Evolutionary conservation across 1,140 invertebrate species (phyloP), one percentile per base, ranked within the genome.

Genomic region (Anastrepha obliqua): DNA sequence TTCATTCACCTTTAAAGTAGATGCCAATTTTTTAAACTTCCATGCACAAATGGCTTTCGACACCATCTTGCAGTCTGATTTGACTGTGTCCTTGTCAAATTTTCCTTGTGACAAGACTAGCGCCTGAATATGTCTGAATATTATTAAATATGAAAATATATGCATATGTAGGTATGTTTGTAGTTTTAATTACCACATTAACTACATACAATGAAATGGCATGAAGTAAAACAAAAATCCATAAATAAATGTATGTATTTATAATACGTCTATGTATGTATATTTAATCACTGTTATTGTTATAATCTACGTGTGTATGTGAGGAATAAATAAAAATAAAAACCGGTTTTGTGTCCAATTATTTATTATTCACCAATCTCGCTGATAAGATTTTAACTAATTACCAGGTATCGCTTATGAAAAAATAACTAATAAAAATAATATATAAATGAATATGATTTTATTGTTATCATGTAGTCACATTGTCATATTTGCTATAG

Each of bases 201-300:
- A 8, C 60, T 81, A 29, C 47, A 20, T 55, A 81, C n/a, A 20
- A 47, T 44, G 60, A 17, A 15, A 62, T 17, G n/a, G 60, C 29
- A 29, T 29, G 29, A 29, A 15, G 15, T 17, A 44, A 15, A 29
- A 44, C 39, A 58, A 47, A 58, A 2, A 1, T 81, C n/a, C 9
- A n/a, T 58, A 47, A 17, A 74, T 47, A 74, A 15, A 6, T 17
- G 70, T 74, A 51, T 17, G 17, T 44, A 47, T 15, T 74, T 29
- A 81, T 55, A 81, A 62, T 55, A 81, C 47, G n/a, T 81, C 47
- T 81, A 11, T 9, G 13, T 81, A 81, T 81, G 74, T 58, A 81
- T 74, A 47, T 47, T 44, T 86, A 86, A 86, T 86, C 85, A 86
- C 58, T 86, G 85, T 86, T 86, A 86, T 86, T 86, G 85, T 60